Evolutionary conservation across 2,113 vertebrate genomes (phyloP).

Genomic region (Parus major): DNA sequence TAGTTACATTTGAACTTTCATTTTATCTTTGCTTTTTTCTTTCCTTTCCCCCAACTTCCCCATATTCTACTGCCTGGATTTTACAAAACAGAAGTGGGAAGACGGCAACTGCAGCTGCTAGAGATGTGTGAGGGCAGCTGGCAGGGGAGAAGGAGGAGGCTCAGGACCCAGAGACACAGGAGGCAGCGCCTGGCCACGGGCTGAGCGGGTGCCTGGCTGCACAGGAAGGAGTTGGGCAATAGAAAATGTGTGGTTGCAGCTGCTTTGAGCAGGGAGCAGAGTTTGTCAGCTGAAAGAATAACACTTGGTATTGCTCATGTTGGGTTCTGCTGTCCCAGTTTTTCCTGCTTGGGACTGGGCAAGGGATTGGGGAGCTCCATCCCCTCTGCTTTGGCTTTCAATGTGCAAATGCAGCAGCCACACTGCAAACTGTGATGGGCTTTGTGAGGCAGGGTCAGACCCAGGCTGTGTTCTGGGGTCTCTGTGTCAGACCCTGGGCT

Average conservation of each 20-base stretch:
- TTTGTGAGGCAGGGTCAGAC: not conserved
- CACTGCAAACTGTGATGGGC: not conserved
- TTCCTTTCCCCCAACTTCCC: not conserved
- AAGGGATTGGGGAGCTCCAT: accelerated
- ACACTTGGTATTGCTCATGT: not conserved
- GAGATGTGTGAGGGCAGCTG: not conserved
- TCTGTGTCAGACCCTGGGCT: not conserved
- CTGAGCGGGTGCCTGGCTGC: not conserved
- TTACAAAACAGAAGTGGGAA: not conserved
- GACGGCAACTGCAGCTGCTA: not conserved
- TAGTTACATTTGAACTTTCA: not conserved
- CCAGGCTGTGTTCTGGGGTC: not conserved
- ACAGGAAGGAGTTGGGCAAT: not conserved
- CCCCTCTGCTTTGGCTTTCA: not conserved
- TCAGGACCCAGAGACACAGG: not conserved
- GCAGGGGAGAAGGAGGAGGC: not conserved
- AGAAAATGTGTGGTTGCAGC: not conserved
- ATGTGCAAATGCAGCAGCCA: not conserved
- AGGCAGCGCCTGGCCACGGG: not conserved
- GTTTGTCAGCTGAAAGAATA: not conserved
- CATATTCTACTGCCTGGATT: not conserved
- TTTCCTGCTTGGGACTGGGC: accelerated
- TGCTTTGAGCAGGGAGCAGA: not conserved
- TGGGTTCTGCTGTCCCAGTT: not conserved
- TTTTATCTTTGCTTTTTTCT: not conserved